These are phyloP conservation scores for Tachina fera DNA, from an alignment of 2,888 invertebrate genomes.

Conservation along the genomic window DNA sequence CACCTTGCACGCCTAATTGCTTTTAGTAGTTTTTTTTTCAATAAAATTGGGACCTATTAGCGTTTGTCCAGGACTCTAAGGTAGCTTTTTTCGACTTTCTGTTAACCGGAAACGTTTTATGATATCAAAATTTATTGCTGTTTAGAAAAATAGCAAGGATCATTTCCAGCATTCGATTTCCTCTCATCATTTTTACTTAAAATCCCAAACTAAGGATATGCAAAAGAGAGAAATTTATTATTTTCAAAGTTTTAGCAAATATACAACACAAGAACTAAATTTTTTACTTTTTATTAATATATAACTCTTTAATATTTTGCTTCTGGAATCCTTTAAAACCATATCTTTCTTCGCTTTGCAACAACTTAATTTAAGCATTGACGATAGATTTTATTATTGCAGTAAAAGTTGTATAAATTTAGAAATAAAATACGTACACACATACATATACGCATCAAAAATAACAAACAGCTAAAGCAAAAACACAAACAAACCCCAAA, in stretches of 20 bases:
- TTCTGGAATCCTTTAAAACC: background rate
- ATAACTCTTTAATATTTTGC: background rate
- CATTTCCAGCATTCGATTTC: too few relatives aligned
- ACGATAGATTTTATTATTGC: conserved; percentile 64
- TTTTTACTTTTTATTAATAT: background rate
- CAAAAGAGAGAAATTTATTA: background rate
- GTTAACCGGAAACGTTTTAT: too few relatives aligned
- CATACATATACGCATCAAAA: conserved; percentile 21
- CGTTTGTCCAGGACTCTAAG: too few relatives aligned
- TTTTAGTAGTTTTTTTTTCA: too few relatives aligned
- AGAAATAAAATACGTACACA: conserved; percentile 35
- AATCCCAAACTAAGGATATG: background rate
- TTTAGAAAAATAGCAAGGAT: too few relatives aligned
- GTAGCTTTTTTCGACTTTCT: too few relatives aligned
- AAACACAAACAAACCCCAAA: conserved; percentile 52
- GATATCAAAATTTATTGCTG: too few relatives aligned
- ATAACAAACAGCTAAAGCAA: conserved; percentile 25
- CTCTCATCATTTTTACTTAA: too few relatives aligned
- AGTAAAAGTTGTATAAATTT: conserved; percentile 41
- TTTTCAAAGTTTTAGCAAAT: too few relatives aligned
- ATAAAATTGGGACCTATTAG: too few relatives aligned
- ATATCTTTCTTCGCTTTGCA: background rate
- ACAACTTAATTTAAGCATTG: conserved; percentile 50
- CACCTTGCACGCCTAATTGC: too few relatives aligned
- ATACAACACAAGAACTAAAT: too few relatives aligned